These are phyloP conservation scores for Hydroisotoma schaefferi DNA, from an alignment of 2,888 invertebrate species.

Conservation along the genomic window DNA sequence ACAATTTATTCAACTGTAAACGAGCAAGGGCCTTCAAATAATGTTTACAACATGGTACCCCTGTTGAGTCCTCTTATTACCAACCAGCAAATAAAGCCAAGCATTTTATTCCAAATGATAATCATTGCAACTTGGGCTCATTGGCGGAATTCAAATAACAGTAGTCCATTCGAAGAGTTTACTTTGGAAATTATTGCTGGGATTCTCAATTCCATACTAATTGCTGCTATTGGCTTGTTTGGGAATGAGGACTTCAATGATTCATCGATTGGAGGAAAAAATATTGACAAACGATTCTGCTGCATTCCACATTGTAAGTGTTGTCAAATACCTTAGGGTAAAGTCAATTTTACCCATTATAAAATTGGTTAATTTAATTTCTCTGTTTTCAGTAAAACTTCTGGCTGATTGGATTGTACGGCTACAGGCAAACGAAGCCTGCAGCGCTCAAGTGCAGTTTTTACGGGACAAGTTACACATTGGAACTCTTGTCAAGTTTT, in stretches of 20 bases:
- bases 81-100: conserved; percentile 37
- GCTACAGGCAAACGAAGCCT: conserved; percentile 11
- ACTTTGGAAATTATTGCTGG: conserved; percentile 41
- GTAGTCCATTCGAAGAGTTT: conserved; percentile 12
- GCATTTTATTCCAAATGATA: conserved; percentile 43
- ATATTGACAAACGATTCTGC: conserved; percentile 18
- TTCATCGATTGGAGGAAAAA: conserved; percentile 8
- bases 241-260: conserved; percentile 16
- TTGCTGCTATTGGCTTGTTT: conserved; percentile 33
- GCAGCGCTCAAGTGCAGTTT: not conserved
- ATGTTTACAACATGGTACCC: conserved; percentile 17
- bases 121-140: conserved; percentile 45
- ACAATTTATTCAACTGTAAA: conserved; percentile 17
- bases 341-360: not conserved
- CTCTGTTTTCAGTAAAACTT: conserved; percentile 46
- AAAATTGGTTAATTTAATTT: conserved; percentile 2
- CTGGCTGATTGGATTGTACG: conserved; percentile 44
- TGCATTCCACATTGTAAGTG: conserved; percentile 44
- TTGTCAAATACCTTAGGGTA: too few species aligned
- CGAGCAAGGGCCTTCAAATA: conserved; percentile 9
- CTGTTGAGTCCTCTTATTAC: conserved; percentile 35
- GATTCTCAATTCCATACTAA: conserved; percentile 39
- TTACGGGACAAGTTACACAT: conserved; percentile 36
- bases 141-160: conserved; percentile 34
- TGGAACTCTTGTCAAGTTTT: conserved; percentile 37